Conservation (phyloP, 1,140 invertebrate genomes). For the Cyphomyrmex costatus region DNA sequence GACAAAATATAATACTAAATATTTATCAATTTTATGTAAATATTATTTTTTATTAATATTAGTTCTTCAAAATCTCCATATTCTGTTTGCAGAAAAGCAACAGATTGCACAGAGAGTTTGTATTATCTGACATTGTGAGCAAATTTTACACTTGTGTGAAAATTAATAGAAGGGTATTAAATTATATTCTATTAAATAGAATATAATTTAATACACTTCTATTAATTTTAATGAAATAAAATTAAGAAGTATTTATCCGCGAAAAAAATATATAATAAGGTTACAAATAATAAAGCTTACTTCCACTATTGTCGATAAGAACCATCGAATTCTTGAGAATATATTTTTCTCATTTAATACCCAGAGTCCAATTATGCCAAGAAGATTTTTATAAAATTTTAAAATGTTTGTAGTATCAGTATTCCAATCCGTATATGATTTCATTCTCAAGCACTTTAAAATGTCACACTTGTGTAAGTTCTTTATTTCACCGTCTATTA, state of each 20-base stretch:
- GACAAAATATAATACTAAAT: too few species aligned
- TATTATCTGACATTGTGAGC: too few species aligned
- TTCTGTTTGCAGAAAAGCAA: too few species aligned
- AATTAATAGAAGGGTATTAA: too few species aligned
- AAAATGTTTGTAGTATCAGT: conserved; percentile 6
- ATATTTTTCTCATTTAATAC: conserved; percentile 20
- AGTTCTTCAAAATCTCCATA: too few species aligned
- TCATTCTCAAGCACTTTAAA: not conserved
- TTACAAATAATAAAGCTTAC: conserved; percentile 41
- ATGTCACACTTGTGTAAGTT: not conserved
- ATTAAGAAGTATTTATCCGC: not conserved
- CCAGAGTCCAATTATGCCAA: conserved; percentile 32
- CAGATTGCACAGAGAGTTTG: too few species aligned
- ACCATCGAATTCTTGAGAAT: conserved; percentile 60
- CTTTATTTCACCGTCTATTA: not conserved
- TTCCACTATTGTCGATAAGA: conserved; percentile 48
- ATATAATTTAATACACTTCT: not conserved
- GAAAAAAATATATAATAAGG: not conserved
- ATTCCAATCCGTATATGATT: not conserved
- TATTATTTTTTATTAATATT: too few species aligned
- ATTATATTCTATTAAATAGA: too few species aligned
- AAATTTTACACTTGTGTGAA: too few species aligned
- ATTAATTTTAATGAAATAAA: not conserved
- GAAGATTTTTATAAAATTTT: conserved; percentile 28
- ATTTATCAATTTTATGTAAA: too few species aligned